Percentiles rank a stretch among this genome's conserved stretches.
Conservation (phyloP, 2,113 vertebrate species). For the Poeciliopsis occidentalis region DNA sequence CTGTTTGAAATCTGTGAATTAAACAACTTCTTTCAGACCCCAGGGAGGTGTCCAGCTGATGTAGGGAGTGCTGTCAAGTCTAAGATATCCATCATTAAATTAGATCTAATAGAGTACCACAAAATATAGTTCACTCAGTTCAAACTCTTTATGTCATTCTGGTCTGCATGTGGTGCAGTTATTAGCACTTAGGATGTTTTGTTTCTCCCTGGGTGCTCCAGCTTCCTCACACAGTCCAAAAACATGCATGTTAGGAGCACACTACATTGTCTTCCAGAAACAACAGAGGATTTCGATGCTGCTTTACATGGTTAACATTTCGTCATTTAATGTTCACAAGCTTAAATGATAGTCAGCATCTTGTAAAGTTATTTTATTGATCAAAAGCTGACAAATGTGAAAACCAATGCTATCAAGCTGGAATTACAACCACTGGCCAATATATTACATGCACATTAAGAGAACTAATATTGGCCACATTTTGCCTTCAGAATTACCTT, state of each 20-base stretch:
- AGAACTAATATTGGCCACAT: not conserved
- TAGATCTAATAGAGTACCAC: conserved; percentile 34
- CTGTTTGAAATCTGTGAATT: conserved; percentile 57
- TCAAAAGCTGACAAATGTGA: not conserved
- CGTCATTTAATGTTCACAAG: not conserved
- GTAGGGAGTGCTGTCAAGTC: conserved; percentile 24
- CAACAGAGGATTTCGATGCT: not conserved
- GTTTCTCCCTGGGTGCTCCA: not conserved
- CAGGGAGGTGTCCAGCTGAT: conserved; percentile 23
- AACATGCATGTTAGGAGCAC: not conserved
- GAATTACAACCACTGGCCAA: not conserved
- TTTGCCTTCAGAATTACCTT: not conserved
- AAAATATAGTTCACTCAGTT: not conserved
- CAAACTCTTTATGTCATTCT: not conserved
- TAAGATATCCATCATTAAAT: conserved; percentile 39
- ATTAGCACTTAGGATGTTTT: not conserved
- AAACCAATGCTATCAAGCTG: not conserved
- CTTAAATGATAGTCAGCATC: not conserved
- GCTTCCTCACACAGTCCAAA: not conserved
- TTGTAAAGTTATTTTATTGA: not conserved
- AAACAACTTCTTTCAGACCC: conserved; percentile 53
- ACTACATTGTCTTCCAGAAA: not conserved
- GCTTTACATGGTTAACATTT: not conserved
- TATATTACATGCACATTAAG: not conserved
- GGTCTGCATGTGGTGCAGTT: not conserved